Evolutionary conservation across 2,797 vertebrate genomes (phyloP).

Genomic region (Melanotaenia trifasciata): DNA sequence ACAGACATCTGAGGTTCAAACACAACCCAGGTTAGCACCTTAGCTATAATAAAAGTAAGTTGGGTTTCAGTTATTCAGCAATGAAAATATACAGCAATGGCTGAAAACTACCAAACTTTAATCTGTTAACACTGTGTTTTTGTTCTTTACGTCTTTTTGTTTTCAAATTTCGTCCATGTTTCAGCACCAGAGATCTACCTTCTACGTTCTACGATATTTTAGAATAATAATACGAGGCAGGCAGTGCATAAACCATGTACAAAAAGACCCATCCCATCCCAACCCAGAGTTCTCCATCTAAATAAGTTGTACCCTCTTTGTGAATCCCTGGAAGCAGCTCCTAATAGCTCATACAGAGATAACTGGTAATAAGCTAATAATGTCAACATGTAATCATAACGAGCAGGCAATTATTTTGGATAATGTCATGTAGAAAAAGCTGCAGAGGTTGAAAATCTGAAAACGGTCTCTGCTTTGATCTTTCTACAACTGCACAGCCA

Average conservation of each 20-base stretch:
- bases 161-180: constrained; percentile 67
- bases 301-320: constrained; percentile 57
- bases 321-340: constrained; percentile 59
- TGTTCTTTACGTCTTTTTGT: constrained; percentile 21
- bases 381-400: constrained; percentile 36
- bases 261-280: constrained; percentile 76
- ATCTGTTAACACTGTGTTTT: constrained; percentile 31
- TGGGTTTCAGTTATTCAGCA: constrained; percentile 11
- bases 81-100: constrained; percentile 2
- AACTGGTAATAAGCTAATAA: constrained; percentile 53
- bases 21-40: constrained; percentile 4
- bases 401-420: constrained; percentile 33
- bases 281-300: constrained; percentile 63
- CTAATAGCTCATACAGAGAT: constrained; percentile 37
- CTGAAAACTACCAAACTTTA: constrained; percentile 6
- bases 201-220: constrained; percentile 85
- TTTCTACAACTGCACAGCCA: constrained; percentile 14
- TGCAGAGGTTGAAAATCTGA: constrained; percentile 40
- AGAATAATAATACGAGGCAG: constrained; percentile 86
- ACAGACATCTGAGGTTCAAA: constrained; percentile 8
- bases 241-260: constrained; percentile 90
- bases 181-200: constrained; percentile 84
- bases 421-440: constrained; percentile 36
- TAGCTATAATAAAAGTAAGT: constrained; percentile 1
- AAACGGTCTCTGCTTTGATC: constrained; percentile 23